Evolutionary conservation across 1,140 invertebrate species (phyloP).

Genomic region (Drosophila punjabiensis): DNA sequence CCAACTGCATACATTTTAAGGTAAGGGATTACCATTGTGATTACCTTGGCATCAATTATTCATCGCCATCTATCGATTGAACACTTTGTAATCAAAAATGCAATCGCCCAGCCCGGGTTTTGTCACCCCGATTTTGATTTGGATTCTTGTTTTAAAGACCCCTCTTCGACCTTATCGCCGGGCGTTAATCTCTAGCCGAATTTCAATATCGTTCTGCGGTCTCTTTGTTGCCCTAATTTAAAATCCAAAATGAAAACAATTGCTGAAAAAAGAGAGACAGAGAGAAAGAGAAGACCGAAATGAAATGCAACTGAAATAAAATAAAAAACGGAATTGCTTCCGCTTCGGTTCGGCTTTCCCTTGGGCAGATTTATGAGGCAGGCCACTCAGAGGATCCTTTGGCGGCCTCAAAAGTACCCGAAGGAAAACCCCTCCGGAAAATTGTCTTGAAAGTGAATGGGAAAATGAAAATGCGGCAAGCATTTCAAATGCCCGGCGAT

Average conservation of each 20-base stretch:
- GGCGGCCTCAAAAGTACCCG: slow-evolving; percentile 55
- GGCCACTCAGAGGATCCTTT: slow-evolving; percentile 34
- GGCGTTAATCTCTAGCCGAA: slow-evolving; percentile 42
- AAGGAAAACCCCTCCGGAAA: slow-evolving; percentile 21
- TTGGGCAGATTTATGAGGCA: slow-evolving; percentile 51
- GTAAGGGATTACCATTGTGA: neutral
- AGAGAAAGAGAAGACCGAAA: neutral
- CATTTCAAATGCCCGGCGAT: slow-evolving; percentile 52
- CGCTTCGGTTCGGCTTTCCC: slow-evolving; percentile 37
- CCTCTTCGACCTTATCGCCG: slow-evolving; percentile 31
- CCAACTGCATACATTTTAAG: neutral
- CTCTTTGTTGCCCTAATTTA: slow-evolving; percentile 76
- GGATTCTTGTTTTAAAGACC: slow-evolving; percentile 4
- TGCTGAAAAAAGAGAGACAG: neutral
- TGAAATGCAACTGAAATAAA: slow-evolving; percentile 46
- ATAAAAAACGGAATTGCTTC: slow-evolving; percentile 71
- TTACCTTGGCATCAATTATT: slow-evolving; percentile 29
- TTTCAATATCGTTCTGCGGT: slow-evolving; percentile 63
- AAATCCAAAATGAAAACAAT: slow-evolving; percentile 56
- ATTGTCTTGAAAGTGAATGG: slow-evolving; percentile 51
- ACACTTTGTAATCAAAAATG: slow-evolving; percentile 47
- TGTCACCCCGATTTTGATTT: slow-evolving; percentile 53
- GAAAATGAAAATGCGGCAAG: slow-evolving; percentile 43
- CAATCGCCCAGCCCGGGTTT: slow-evolving; percentile 43
- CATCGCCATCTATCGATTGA: slow-evolving; percentile 11